Conservation (phyloP, 2,113 vertebrate species). For the Corythornis vintsioides region DNA sequence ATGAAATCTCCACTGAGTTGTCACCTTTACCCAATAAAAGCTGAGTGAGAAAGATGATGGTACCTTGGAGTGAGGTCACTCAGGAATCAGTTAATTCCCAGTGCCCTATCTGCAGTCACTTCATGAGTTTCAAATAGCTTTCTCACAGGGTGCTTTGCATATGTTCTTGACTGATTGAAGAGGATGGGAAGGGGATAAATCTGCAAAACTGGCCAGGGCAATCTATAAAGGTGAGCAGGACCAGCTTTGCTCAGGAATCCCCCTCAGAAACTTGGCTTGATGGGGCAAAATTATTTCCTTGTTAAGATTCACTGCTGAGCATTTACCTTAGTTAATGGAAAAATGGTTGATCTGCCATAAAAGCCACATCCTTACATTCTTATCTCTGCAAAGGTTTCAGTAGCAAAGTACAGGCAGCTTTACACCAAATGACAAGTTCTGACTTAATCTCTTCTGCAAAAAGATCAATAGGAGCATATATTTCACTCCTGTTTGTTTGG, state of each 20-base stretch:
- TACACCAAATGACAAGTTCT: neutral
- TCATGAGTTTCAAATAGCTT: neutral
- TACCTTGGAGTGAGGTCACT: neutral
- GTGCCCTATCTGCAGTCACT: rapidly evolving
- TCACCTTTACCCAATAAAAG: neutral
- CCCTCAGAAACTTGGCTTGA: neutral
- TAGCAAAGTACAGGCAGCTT: neutral
- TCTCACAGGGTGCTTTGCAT: neutral
- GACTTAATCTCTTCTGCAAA: neutral
- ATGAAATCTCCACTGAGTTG: neutral
- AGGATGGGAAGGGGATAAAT: neutral
- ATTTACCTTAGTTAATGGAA: neutral
- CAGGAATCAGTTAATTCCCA: neutral
- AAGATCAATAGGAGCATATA: neutral
- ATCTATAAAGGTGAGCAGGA: neutral
- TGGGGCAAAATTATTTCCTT: neutral
- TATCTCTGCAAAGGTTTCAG: neutral
- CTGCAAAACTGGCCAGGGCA: neutral
- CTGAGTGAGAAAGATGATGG: neutral
- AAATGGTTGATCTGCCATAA: neutral
- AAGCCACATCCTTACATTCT: conserved; percentile 12
- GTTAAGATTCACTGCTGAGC: neutral
- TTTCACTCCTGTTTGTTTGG: neutral
- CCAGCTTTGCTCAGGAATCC: neutral
- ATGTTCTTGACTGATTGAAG: neutral